Evolutionary conservation across 2,113 vertebrate genomes (phyloP).

Genomic region (Megalops atlanticus): DNA sequence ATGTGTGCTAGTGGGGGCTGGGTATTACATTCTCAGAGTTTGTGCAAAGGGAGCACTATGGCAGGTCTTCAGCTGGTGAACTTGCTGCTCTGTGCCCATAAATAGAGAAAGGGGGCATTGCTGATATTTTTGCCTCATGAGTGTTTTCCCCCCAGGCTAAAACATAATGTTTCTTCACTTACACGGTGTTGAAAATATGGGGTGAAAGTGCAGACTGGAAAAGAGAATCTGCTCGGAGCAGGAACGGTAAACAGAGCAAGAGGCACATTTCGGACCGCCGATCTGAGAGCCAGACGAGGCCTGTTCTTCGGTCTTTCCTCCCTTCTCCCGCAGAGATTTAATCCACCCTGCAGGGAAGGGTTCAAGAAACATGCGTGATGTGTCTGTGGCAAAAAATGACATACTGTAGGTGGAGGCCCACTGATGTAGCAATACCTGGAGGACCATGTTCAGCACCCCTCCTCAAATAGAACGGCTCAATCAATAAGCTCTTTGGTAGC

Average conservation of each 20-base stretch:
- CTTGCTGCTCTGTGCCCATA: neutral
- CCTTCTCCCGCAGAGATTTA: too few species aligned
- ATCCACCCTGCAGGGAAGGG: too few species aligned
- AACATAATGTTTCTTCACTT: neutral
- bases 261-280: too few species aligned
- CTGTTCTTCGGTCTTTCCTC: too few species aligned
- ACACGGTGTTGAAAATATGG: neutral
- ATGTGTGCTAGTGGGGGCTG: neutral
- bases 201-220: neutral
- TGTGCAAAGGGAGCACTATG: neutral
- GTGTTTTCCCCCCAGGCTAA: neutral
- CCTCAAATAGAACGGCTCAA: slow-evolving; percentile 37
- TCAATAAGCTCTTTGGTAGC: slow-evolving; percentile 54
- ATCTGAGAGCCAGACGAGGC: too few species aligned
- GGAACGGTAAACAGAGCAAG: too few species aligned
- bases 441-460: neutral
- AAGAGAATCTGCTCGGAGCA: too few species aligned
- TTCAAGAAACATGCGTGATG: too few species aligned
- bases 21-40: neutral
- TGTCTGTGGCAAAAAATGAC: too few species aligned
- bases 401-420: too few species aligned
- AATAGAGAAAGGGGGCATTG: neutral
- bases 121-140: neutral
- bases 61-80: neutral
- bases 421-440: neutral